Conservation (phyloP, 2,797 vertebrate species). For the Sebastes steindachneri region DNA sequence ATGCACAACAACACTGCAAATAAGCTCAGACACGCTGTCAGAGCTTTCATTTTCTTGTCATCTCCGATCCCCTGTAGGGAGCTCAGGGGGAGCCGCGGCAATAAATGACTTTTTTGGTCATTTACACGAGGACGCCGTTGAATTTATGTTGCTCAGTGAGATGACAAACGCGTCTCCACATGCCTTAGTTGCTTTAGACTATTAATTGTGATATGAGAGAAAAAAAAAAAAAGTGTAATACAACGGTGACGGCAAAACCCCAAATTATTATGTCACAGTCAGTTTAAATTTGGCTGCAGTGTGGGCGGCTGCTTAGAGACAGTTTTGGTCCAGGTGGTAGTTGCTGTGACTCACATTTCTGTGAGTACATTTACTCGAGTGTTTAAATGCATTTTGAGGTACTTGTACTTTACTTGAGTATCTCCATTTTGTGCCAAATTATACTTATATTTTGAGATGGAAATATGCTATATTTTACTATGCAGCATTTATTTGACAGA, state of each 20-base stretch:
- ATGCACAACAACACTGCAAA: slow-evolving; percentile 68
- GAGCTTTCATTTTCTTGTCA: slow-evolving; percentile 79
- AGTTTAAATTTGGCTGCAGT: slow-evolving; percentile 18
- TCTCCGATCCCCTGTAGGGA: slow-evolving; percentile 68
- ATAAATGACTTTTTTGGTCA: slow-evolving; percentile 74
- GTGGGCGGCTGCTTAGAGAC: neutral
- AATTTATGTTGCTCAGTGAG: slow-evolving; percentile 48
- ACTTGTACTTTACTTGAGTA: neutral
- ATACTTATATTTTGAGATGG: neutral
- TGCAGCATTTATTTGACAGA: neutral
- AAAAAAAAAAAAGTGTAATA: slow-evolving; percentile 29
- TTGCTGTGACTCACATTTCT: neutral
- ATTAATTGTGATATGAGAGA: slow-evolving; percentile 50
- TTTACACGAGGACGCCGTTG: slow-evolving; percentile 45
- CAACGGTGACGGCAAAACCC: slow-evolving; percentile 17
- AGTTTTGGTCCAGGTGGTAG: neutral
- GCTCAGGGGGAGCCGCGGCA: slow-evolving; percentile 59
- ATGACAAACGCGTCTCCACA: slow-evolving; percentile 49
- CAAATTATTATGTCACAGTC: slow-evolving; percentile 22
- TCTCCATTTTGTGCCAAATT: neutral
- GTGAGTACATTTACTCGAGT: neutral
- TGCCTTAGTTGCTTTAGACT: slow-evolving; percentile 33
- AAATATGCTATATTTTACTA: neutral
- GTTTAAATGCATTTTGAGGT: neutral
- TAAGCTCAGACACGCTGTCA: slow-evolving; percentile 69